Base-by-base conservation (phyloP, 2,797 vertebrate species). In the Numenius phaeopus region DNA sequence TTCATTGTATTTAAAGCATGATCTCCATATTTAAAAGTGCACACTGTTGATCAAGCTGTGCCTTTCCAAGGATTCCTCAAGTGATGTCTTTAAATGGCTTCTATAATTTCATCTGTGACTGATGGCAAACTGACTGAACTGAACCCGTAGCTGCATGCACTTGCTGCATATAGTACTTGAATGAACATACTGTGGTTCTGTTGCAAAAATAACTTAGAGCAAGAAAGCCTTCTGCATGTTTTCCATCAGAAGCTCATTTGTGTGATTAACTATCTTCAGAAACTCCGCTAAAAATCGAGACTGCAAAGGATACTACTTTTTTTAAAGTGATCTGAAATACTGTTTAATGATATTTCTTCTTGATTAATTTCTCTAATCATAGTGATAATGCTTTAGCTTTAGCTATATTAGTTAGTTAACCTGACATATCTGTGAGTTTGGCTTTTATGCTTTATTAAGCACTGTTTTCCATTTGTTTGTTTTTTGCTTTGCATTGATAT, bases 31-130 rank as follows among this genome's bases (percentile, higher is more conserved):
- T 66, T 71, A 40, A 65, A 67, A 67, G n/a, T 46, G 29, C 30
- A 92, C 57, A 52, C 34, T 79, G 32, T 62, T 86, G 49, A 89
- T 84, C 88, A 94, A 82, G 46, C 88, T 93, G 65, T 92, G 62
- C 27, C 30, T 83, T 82, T 76, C 44, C 32, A 90, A 93, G 24
- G 11, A 32, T 52, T 88, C 55, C 55, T 91, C 39, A 73, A 52
- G n/a, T 50, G 58, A 81, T 82, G 58, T 70, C 71, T 95, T 83
- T 75, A 73, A 86, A 93, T 42, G 40, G 21, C 16, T 86, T 75
- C 77, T 86, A 11, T 65, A 64, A 86, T 77, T 94, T 86, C 66
- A 89, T 27, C 40, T 50, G 24, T 82, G 58, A 71, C 55, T 91
- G 27, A 79, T 78, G 55, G 75, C 69, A 93, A 69, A 40, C 27